A percentile compares a stretch with the other conserved stretches of the same genome.
Conservation (phyloP, 2,113 vertebrate genomes). For the Eulemur macaco region DNA sequence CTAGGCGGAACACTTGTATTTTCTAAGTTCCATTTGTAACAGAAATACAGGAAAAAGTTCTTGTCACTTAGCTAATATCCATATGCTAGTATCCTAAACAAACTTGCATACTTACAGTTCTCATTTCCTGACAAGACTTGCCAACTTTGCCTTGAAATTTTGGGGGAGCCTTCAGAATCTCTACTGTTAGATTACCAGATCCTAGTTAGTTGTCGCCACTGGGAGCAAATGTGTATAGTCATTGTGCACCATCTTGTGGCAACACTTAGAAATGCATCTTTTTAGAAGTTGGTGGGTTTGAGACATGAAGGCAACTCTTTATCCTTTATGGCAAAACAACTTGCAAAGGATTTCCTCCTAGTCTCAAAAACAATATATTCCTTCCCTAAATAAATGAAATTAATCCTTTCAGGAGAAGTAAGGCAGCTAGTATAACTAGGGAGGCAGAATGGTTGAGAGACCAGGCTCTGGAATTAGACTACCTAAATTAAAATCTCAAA, state of each 20-base stretch:
- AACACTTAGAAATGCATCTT: neutral
- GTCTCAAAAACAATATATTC: neutral
- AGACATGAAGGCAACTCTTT: neutral
- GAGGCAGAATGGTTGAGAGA: neutral
- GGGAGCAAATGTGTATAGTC: neutral
- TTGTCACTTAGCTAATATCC: neutral
- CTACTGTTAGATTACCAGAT: neutral
- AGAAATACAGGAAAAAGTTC: neutral
- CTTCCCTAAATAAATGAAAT: slow-evolving; percentile 37
- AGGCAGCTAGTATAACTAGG: neutral
- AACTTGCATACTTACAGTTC: neutral
- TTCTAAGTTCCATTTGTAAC: slow-evolving; percentile 24
- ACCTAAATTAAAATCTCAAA: neutral
- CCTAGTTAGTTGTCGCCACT: neutral
- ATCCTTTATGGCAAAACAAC: neutral
- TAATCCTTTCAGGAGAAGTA: neutral
- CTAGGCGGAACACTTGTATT: neutral
- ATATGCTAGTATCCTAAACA: neutral
- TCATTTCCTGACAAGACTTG: slow-evolving; percentile 18
- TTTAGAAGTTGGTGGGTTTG: neutral
- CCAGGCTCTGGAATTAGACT: slow-evolving; percentile 23
- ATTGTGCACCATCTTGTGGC: slow-evolving; percentile 64
- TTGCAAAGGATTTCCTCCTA: neutral
- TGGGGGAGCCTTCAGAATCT: neutral
- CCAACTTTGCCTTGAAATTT: slow-evolving; percentile 20